Conservation (phyloP, 2,113 vertebrate genomes). For the Nannobrachium achirus region DNA sequence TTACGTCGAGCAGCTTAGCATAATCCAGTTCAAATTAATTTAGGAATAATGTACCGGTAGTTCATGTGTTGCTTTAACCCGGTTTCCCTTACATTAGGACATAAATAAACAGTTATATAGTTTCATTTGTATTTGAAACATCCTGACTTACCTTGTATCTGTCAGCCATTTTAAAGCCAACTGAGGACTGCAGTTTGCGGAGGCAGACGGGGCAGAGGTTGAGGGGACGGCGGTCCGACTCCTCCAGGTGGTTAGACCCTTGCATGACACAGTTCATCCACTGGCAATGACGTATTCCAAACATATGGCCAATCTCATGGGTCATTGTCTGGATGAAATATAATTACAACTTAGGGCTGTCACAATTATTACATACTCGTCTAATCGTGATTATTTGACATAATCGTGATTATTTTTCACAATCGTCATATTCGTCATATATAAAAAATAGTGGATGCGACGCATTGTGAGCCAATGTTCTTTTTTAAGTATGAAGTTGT, state of each 20-base stretch:
- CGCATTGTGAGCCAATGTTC: no score
- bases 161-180: conserved; percentile 66
- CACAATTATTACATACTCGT: no score
- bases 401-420: no score
- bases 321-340: conserved; percentile 67
- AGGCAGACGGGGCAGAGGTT: conserved; percentile 80
- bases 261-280: conserved; percentile 82
- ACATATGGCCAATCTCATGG: conserved; percentile 79
- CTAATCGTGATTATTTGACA: no score
- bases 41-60: no score
- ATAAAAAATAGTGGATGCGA: no score
- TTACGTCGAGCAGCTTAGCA: background rate
- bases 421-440: no score
- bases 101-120: no score
- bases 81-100: no score
- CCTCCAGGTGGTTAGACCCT: conserved; percentile 82
- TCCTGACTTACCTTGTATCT: conserved; percentile 56
- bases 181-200: conserved; percentile 68
- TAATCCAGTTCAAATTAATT: background rate
- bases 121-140: no score
- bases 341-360: background rate
- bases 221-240: conserved; percentile 70
- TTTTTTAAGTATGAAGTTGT: no score
- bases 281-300: conserved; percentile 78
- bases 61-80: no score